These are phyloP conservation scores for Myiagra hebetior DNA, from an alignment of 2,113 vertebrate species.

Conservation along the genomic window DNA sequence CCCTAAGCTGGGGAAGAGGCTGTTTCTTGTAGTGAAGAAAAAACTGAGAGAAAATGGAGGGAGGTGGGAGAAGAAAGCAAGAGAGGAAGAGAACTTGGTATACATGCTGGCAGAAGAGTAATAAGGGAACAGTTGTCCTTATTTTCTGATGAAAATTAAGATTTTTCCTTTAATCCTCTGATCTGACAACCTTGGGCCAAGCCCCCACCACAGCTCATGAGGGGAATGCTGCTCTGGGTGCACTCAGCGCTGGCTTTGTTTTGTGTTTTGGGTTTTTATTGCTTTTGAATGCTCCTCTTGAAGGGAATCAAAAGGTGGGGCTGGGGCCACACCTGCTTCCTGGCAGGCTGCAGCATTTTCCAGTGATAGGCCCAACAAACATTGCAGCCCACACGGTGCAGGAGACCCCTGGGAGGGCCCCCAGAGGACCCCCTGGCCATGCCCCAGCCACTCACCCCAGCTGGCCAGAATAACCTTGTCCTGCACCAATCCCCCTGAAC, in stretches of 20 bases:
- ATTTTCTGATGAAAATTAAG: neutral
- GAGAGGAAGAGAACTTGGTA: neutral
- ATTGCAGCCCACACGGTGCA: neutral
- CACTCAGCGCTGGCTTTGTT: neutral
- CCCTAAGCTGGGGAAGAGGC: neutral
- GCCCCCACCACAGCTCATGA: neutral
- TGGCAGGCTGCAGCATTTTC: neutral
- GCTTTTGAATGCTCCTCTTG: slow-evolving; percentile 10
- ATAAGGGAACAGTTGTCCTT: neutral
- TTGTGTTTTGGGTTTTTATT: slow-evolving; percentile 36
- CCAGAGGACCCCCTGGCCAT: neutral
- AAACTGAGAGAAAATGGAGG: neutral
- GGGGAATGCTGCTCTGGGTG: neutral
- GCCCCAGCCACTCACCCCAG: neutral
- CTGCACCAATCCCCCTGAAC: neutral
- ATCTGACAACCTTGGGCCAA: neutral
- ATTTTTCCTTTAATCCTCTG: neutral
- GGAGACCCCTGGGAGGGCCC: neutral
- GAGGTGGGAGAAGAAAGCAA: accelerated
- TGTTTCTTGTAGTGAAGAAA: neutral
- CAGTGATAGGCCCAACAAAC: neutral
- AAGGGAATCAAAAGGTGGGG: neutral
- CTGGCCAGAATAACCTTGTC: neutral
- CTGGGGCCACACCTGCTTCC: slow-evolving; percentile 25
- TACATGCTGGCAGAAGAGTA: neutral